Base-by-base conservation (phyloP, 2,888 invertebrate genomes). In the Pocota personata region DNA sequence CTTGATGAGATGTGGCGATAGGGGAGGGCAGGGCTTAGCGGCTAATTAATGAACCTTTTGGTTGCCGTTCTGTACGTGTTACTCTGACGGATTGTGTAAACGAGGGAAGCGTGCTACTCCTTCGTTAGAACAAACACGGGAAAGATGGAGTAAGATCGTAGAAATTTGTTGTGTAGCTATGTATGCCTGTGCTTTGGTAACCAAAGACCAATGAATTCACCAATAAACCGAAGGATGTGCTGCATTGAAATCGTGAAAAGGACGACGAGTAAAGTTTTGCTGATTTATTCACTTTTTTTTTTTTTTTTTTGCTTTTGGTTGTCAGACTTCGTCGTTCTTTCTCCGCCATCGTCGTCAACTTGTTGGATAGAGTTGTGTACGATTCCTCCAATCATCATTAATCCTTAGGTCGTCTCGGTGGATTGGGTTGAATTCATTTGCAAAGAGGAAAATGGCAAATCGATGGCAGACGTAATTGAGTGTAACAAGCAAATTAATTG, bases 11-110 rank as follows among this genome's bases (percentile, higher is more conserved):
- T n/a, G n/a, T 19, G 37, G 16, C 37, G 30, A 12, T 10, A 6
- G 14, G 62, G 46, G 46, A 19, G 48, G 8, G 12, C 12, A 16
- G 46, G 32, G 12, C 12, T 37, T 66, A 64, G 67, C 79, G 50
- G 84, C 80, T 84, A 84, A 84, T 84, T 84, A 80, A 84, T 84
- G 84, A 79, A 76, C 84, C 84, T 46, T 84, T 84, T 69, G 55
- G 60, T 50, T 69, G 78, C 40, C 57, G 48, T 64, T 64, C 72
- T 21, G 27, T 75, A 84, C 80, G 84, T 84, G 84, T 75, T 76
- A 80, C 52, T 46, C 84, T 84, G 75, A 84, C 46, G 75, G 55
- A 80, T 84, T 84, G 75, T 64, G 64, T 60, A 57, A 75, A 76
- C 46, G 71, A 60, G 58, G 16, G 50, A 71, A 73, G 58, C 64